Conservation (phyloP, 2,113 vertebrate genomes). For the Mesoclemmys tuberculata region DNA sequence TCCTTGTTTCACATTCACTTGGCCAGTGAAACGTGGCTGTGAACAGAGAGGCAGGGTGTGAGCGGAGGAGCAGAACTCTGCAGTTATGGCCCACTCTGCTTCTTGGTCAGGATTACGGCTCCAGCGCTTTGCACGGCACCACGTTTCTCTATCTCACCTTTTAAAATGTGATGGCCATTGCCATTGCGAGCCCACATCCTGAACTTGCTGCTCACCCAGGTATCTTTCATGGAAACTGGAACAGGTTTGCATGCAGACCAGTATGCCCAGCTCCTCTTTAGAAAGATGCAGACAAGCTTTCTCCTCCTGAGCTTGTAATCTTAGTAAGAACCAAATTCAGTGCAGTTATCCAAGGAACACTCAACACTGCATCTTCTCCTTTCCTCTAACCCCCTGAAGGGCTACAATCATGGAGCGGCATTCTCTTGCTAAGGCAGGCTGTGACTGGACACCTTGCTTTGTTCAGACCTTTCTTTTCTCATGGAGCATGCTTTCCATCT, state of each 20-base stretch:
- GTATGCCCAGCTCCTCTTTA: accelerated
- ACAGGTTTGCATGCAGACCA: neutral
- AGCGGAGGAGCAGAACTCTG: neutral
- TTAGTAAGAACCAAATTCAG: neutral
- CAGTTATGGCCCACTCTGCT: neutral
- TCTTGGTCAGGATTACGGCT: neutral
- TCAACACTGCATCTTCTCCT: neutral
- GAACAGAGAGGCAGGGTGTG: neutral
- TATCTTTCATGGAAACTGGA: neutral
- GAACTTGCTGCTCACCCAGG: neutral
- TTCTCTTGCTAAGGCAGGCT: accelerated
- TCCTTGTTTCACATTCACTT: neutral
- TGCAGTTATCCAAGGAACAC: neutral
- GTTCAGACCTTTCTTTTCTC: neutral
- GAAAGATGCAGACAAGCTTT: neutral
- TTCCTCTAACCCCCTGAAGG: neutral
- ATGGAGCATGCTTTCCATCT: neutral
- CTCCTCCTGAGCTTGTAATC: neutral
- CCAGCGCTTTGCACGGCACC: neutral
- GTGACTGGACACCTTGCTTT: accelerated
- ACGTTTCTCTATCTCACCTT: neutral
- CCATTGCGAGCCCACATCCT: neutral
- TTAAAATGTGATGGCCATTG: neutral
- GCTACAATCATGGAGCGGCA: neutral
- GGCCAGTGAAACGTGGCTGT: neutral